Percentiles rank a stretch among this genome's conserved stretches.
phyloP scores from a whole-genome alignment of 1,140 invertebrate genomes.

The Mactra quadrangularis region DNA sequence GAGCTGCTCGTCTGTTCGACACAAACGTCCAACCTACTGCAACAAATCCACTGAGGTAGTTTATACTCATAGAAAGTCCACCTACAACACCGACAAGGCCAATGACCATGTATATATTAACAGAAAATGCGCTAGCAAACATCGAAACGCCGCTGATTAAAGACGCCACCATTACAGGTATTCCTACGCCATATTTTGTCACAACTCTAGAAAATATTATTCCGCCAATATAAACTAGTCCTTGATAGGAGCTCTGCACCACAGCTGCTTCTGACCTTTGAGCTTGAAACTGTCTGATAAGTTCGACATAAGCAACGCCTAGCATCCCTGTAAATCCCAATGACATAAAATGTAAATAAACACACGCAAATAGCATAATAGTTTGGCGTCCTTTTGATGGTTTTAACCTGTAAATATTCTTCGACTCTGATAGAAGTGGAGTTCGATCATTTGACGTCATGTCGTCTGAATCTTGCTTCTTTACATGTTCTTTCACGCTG shows the following conservation, averaged over 20 bases:
- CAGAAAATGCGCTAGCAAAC: slow-evolving; percentile 26
- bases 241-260: slow-evolving; percentile 41
- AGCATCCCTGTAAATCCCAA: slow-evolving; percentile 20
- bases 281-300: slow-evolving; percentile 39
- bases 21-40: slow-evolving; percentile 41
- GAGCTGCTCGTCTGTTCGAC: slow-evolving; percentile 25
- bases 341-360: slow-evolving; percentile 51
- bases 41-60: slow-evolving; percentile 43
- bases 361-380: slow-evolving; percentile 14
- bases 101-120: slow-evolving; percentile 51
- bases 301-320: slow-evolving; percentile 48
- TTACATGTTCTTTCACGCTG: too few species aligned
- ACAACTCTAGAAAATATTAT: slow-evolving; percentile 28
- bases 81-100: slow-evolving; percentile 22
- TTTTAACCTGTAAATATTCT: background rate
- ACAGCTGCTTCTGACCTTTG: slow-evolving; percentile 3
- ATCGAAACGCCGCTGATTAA: background rate
- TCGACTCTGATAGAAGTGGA: background rate
- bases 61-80: slow-evolving; percentile 44
- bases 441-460: background rate
- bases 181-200: slow-evolving; percentile 14
- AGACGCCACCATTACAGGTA: slow-evolving; percentile 35
- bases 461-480: too few species aligned
- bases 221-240: slow-evolving; percentile 33
- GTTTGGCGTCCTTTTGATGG: slow-evolving; percentile 22